These are phyloP conservation scores for Cladopsammia gracilis DNA, from an alignment of 64 coral and sea anemone species.

Conservation along the genomic window DNA sequence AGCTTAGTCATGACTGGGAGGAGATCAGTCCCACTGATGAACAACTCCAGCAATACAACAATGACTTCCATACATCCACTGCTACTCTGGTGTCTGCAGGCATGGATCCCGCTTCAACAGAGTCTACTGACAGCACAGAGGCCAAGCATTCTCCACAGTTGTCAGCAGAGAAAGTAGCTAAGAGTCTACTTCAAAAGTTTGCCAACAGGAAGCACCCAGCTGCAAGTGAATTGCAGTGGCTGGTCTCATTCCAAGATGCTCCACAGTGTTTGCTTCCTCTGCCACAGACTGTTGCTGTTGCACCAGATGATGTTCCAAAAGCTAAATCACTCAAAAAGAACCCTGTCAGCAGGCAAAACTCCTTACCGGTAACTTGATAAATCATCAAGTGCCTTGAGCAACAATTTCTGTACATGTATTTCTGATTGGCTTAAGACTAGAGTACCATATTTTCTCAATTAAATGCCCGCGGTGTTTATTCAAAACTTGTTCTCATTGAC, in stretches of 20 bases:
- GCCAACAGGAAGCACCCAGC: slow-evolving; percentile 83
- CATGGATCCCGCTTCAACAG: background rate
- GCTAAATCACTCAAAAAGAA: slow-evolving; percentile 16
- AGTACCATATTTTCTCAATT: no score
- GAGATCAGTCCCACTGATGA: slow-evolving; percentile 26
- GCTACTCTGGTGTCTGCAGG: slow-evolving; percentile 25
- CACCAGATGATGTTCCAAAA: slow-evolving; percentile 87
- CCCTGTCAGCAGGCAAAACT: slow-evolving; percentile 10
- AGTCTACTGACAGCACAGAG: slow-evolving; percentile 1
- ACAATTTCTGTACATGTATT: no score
- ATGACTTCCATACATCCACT: slow-evolving; percentile 11
- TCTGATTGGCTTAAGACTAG: no score
- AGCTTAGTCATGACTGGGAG: slow-evolving; percentile 66
- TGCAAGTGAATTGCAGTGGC: slow-evolving; percentile 89
- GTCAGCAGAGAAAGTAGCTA: slow-evolving; percentile 91
- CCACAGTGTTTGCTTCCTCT: slow-evolving; percentile 92
- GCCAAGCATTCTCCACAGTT: slow-evolving; percentile 75
- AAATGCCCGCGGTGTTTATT: no score
- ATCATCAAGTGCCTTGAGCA: background rate
- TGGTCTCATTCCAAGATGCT: slow-evolving; percentile 94
- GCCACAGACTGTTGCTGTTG: slow-evolving; percentile 80
- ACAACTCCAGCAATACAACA: background rate
- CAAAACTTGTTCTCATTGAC: no score
- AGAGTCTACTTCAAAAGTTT: slow-evolving; percentile 91
- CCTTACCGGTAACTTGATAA: slow-evolving; percentile 29